Conservation (phyloP, 2,888 invertebrate genomes). For the Tolmerus cingulatus region DNA sequence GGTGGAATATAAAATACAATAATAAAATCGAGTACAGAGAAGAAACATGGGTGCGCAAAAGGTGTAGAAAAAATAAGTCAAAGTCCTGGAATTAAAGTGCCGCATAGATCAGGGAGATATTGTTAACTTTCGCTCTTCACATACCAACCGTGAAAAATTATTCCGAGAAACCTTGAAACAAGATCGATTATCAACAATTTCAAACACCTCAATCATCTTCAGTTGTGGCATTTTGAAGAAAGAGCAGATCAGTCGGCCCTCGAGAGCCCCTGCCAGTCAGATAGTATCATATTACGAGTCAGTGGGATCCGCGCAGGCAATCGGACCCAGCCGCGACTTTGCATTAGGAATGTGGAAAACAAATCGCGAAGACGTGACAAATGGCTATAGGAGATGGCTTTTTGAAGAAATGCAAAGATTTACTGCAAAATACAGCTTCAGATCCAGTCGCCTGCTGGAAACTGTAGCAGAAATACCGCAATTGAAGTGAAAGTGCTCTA, state of each 20-base stretch:
- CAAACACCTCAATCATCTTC: slow-evolving; percentile 32
- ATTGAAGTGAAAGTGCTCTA: slow-evolving; percentile 35
- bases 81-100: background rate
- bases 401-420: slow-evolving; percentile 30
- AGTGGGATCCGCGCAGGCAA: slow-evolving; percentile 5
- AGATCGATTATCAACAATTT: slow-evolving; percentile 29
- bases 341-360: slow-evolving; percentile 6
- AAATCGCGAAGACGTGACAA: slow-evolving; percentile 35
- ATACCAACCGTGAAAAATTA: slow-evolving; percentile 6
- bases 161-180: slow-evolving; percentile 29
- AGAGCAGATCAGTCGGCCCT: slow-evolving; percentile 9
- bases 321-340: background rate
- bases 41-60: background rate
- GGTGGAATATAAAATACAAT: background rate
- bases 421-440: slow-evolving; percentile 8
- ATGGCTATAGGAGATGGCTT: background rate
- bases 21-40: background rate
- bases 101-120: background rate
- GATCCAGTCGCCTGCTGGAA: slow-evolving; percentile 2
- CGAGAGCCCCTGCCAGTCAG: background rate
- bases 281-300: background rate
- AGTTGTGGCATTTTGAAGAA: slow-evolving; percentile 32
- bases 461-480: slow-evolving; percentile 28
- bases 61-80: background rate
- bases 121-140: slow-evolving; percentile 24